Conservation (phyloP, 2,888 invertebrate genomes). For the Campoplex nolae region DNA sequence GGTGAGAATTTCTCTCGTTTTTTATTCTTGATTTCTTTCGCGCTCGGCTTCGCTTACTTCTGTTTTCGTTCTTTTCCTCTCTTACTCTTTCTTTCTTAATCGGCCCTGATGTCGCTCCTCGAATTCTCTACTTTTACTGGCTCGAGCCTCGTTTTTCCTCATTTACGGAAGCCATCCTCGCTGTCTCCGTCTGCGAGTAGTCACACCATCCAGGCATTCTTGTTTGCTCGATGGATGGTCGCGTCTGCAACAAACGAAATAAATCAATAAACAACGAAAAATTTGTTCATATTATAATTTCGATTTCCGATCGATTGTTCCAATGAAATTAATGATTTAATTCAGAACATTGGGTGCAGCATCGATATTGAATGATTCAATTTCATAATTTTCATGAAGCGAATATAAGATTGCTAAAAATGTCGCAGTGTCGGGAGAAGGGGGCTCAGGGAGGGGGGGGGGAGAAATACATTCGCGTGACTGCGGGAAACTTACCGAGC, state of each 20-base stretch:
- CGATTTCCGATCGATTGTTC: no score
- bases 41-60: slow-evolving; percentile 45
- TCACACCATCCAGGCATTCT: slow-evolving; percentile 81
- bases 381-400: background rate
- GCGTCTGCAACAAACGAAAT: slow-evolving; percentile 69
- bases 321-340: no score
- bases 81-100: slow-evolving; percentile 30
- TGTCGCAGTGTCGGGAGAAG: slow-evolving; percentile 26
- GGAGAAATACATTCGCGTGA: slow-evolving; percentile 45
- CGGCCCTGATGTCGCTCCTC: slow-evolving; percentile 31
- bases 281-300: no score
- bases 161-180: slow-evolving; percentile 81
- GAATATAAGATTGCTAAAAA: background rate
- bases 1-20: slow-evolving; percentile 40
- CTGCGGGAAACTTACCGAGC: slow-evolving; percentile 78
- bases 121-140: slow-evolving; percentile 72
- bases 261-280: background rate
- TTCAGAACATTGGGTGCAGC: no score
- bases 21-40: slow-evolving; percentile 55
- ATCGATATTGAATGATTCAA: no score
- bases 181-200: slow-evolving; percentile 79
- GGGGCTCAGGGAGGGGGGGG: background rate
- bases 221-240: slow-evolving; percentile 81
- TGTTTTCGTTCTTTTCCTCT: slow-evolving; percentile 44
- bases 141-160: slow-evolving; percentile 79